Evolutionary conservation across 1,140 invertebrate species (phyloP).

Genomic region (Eulimnadia texana): DNA sequence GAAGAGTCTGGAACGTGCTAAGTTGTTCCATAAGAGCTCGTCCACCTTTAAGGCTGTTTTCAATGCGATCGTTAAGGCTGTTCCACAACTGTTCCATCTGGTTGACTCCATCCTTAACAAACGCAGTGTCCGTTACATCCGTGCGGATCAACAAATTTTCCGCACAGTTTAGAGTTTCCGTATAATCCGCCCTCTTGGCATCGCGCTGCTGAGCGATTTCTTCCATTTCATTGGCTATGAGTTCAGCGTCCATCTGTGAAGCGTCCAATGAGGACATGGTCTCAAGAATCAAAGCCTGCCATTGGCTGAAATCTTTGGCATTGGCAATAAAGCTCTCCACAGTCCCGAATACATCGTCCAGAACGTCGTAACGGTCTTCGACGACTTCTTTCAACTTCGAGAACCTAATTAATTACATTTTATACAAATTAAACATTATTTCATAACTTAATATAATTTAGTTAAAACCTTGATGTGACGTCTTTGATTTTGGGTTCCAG

Average conservation of each 20-base stretch:
- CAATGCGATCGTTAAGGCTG: slow-evolving; percentile 55
- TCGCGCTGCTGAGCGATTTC: slow-evolving; percentile 35
- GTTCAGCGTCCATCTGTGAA: slow-evolving; percentile 47
- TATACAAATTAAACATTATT: neutral
- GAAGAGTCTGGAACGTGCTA: slow-evolving; percentile 65
- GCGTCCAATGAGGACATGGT: slow-evolving; percentile 56
- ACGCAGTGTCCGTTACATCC: slow-evolving; percentile 72
- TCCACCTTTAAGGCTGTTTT: slow-evolving; percentile 67
- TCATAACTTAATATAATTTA: no score
- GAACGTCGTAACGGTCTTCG: slow-evolving; percentile 55
- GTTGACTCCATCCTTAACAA: slow-evolving; percentile 73
- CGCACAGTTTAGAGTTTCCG: slow-evolving; percentile 61
- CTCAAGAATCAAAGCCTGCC: slow-evolving; percentile 51
- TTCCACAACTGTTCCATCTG: slow-evolving; percentile 75
- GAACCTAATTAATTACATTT: slow-evolving; percentile 37
- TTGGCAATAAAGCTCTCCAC: slow-evolving; percentile 53
- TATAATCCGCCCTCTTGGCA: slow-evolving; percentile 45
- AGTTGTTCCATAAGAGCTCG: slow-evolving; percentile 68
- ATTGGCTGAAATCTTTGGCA: slow-evolving; percentile 48
- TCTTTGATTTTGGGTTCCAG: slow-evolving; percentile 79
- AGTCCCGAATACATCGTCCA: slow-evolving; percentile 61
- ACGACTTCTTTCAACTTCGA: slow-evolving; percentile 70
- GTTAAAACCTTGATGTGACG: slow-evolving; percentile 40
- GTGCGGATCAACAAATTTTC: slow-evolving; percentile 72
- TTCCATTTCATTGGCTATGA: slow-evolving; percentile 48